phyloP scores from a whole-genome alignment of 2,888 invertebrate species.

The Digitonthophagus gazella region DNA sequence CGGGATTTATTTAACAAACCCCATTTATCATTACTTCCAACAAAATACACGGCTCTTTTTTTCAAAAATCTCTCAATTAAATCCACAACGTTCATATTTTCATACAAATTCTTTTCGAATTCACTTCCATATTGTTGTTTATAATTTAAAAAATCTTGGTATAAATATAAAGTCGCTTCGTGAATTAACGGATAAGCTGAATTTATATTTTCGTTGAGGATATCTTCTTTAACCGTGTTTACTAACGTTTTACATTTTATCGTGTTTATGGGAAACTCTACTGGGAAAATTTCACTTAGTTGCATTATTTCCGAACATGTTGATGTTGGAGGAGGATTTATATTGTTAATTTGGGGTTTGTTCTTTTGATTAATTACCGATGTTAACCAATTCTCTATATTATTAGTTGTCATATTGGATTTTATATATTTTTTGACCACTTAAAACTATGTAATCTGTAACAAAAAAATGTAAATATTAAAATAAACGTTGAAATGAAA shows the following conservation, averaged over 20 bases:
- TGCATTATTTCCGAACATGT: constrained; percentile 41
- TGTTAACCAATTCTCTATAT: not conserved
- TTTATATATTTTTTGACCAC: too few relatives aligned
- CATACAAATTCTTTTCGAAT: constrained; percentile 45
- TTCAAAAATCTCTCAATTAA: constrained; percentile 57
- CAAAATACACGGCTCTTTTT: constrained; percentile 56
- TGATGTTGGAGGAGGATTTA: not conserved
- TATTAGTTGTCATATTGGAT: not conserved
- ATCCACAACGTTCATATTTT: constrained; percentile 49
- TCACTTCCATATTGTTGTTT: constrained; percentile 50
- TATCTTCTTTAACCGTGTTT: constrained; percentile 28
- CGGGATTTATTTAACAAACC: constrained; percentile 44
- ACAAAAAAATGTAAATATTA: too few relatives aligned
- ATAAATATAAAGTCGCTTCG: constrained; percentile 62
- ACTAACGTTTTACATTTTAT: constrained; percentile 40
- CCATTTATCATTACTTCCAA: constrained; percentile 37
- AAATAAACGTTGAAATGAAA: too few relatives aligned
- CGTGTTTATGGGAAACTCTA: constrained; percentile 48
- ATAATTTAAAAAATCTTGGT: constrained; percentile 63
- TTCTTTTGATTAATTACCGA: not conserved
- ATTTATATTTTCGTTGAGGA: constrained; percentile 49
- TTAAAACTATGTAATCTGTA: too few relatives aligned
- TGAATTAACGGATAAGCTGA: constrained; percentile 70
- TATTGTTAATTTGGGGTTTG: not conserved
- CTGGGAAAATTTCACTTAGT: constrained; percentile 47